A percentile compares a stretch with the other conserved stretches of the same genome.
phyloP scores from a whole-genome alignment of 2,888 invertebrate species.

The Amiota communis region DNA sequence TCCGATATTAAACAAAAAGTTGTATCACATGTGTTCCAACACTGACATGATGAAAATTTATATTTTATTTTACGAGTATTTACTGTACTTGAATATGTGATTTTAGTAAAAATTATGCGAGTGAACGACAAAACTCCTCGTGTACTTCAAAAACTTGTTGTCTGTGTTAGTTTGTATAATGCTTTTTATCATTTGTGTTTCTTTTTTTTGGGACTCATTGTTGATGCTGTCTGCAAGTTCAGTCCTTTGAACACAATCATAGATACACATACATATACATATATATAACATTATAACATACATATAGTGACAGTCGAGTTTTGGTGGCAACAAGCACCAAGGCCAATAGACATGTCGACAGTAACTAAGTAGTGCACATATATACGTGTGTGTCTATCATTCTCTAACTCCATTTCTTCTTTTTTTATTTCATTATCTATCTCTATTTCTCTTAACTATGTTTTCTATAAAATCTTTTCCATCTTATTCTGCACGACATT shows the following conservation, averaged over 20 bases:
- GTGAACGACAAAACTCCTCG: background rate
- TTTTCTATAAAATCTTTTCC: background rate
- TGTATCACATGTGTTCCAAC: too few relatives aligned
- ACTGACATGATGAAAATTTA: too few relatives aligned
- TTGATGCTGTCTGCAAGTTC: constrained; percentile 22
- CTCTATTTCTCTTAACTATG: too few relatives aligned
- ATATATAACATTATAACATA: too few relatives aligned
- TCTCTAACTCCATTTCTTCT: too few relatives aligned
- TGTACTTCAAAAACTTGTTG: constrained; percentile 11
- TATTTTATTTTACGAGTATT: background rate
- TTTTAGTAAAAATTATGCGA: constrained; percentile 21
- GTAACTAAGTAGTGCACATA: background rate
- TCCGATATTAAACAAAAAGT: too few relatives aligned
- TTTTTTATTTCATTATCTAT: too few relatives aligned
- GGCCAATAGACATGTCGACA: constrained; percentile 19
- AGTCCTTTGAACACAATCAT: background rate
- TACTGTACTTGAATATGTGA: constrained; percentile 17
- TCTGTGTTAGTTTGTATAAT: constrained; percentile 20
- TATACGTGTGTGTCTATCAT: too few relatives aligned
- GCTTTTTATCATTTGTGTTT: background rate
- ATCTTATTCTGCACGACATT: constrained; percentile 53
- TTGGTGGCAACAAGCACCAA: background rate
- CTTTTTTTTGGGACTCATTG: background rate
- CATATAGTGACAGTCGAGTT: background rate
- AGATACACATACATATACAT: background rate